A percentile compares a stretch with the other conserved stretches of the same genome.
Conservation (phyloP, 2,888 invertebrate species). For the Hipparchia semele region DNA sequence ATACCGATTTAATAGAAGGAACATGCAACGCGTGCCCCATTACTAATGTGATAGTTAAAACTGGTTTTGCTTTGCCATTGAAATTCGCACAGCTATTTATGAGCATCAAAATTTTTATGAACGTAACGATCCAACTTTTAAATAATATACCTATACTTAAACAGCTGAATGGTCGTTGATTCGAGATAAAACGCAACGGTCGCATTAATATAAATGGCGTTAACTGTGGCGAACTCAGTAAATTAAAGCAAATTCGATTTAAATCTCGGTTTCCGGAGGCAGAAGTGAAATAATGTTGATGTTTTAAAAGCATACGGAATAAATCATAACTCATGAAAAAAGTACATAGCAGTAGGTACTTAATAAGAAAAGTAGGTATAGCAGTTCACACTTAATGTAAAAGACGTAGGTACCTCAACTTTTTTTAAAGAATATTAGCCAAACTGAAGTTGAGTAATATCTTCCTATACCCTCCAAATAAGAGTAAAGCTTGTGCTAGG, state of each 20-base stretch:
- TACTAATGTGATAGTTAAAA: slow-evolving; percentile 31
- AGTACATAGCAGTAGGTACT: background rate
- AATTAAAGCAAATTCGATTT: background rate
- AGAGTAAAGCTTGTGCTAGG: too few species aligned
- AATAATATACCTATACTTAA: too few species aligned
- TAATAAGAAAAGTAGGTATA: too few species aligned
- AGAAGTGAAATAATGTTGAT: background rate
- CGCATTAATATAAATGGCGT: background rate
- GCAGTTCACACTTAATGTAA: background rate
- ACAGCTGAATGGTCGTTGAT: too few species aligned
- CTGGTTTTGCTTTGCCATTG: slow-evolving; percentile 30
- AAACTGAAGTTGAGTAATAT: too few species aligned
- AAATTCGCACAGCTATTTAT: slow-evolving; percentile 9
- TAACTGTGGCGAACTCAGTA: background rate
- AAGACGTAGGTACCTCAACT: background rate
- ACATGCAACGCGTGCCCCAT: slow-evolving; percentile 38
- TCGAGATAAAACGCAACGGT: background rate
- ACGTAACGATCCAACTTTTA: slow-evolving; percentile 3
- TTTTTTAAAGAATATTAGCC: too few species aligned
- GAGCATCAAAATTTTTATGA: slow-evolving; percentile 13
- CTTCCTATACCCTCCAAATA: too few species aligned
- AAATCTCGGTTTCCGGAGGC: background rate
- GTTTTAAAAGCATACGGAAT: background rate
- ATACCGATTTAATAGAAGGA: slow-evolving; percentile 31
- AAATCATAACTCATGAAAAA: background rate